Conservation (phyloP, 2,113 vertebrate species). For the Polyodon spathula region DNA sequence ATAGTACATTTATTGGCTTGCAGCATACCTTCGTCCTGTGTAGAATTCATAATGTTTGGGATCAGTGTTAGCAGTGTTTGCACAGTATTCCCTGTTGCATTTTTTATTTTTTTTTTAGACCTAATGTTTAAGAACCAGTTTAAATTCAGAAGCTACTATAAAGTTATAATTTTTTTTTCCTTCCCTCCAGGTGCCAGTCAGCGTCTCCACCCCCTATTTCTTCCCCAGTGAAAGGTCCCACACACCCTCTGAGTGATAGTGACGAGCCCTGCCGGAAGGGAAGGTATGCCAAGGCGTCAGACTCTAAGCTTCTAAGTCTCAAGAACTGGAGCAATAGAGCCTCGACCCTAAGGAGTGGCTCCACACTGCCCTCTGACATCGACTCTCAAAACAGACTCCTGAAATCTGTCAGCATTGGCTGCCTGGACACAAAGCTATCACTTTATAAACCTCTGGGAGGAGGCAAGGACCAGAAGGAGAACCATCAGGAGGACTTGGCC, state of each 20-base stretch:
- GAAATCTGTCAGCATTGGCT: constrained; percentile 73
- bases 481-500: constrained; percentile 36
- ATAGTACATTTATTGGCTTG: no score
- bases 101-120: no score
- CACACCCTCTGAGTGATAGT: constrained; percentile 67
- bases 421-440: constrained; percentile 73
- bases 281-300: constrained; percentile 53
- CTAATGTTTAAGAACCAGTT: no score
- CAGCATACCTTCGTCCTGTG: no score
- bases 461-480: constrained; percentile 50
- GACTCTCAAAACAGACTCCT: constrained; percentile 52
- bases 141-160: no score
- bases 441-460: constrained; percentile 57
- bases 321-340: constrained; percentile 60
- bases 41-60: no score
- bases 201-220: constrained; percentile 72
- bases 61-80: no score
- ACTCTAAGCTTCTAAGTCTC: constrained; percentile 56
- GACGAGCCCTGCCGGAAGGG: constrained; percentile 60
- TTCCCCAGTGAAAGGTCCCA: constrained; percentile 57
- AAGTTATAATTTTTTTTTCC: constrained; percentile 23
- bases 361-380: constrained; percentile 42
- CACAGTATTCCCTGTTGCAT: no score
- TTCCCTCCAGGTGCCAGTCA: constrained; percentile 78
- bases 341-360: constrained; percentile 44